phyloP scores from a whole-genome alignment of 2,113 vertebrate genomes.

The Silurus glanis region DNA sequence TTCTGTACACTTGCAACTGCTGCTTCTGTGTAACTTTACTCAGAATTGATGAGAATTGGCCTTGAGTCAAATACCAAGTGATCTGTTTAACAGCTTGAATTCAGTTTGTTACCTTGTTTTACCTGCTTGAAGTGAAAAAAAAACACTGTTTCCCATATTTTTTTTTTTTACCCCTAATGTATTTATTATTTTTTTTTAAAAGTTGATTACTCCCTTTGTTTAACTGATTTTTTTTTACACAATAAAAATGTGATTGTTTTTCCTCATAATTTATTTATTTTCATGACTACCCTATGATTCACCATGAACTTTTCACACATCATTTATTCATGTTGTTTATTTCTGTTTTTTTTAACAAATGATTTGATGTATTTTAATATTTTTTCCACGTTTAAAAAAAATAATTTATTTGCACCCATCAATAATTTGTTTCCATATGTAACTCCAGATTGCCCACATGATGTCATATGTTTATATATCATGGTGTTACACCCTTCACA shows the following conservation, averaged over 20 bases:
- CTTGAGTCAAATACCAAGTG: neutral
- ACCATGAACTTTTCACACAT: neutral
- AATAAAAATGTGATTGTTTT: too few species aligned
- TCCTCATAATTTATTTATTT: too few species aligned
- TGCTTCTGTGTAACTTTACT: neutral
- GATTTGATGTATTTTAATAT: neutral
- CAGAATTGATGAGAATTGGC: neutral
- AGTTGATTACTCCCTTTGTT: too few species aligned
- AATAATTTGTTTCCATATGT: neutral
- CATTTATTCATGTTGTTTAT: neutral
- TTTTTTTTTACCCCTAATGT: too few species aligned
- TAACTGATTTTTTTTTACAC: too few species aligned
- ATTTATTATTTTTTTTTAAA: too few species aligned
- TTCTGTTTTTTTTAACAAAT: neutral
- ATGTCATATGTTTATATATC: neutral
- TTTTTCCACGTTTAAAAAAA: neutral
- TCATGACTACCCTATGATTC: too few species aligned
- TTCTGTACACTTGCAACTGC: neutral
- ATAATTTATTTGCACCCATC: neutral
- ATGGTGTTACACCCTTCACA: neutral
- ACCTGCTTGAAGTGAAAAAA: neutral
- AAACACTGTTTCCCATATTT: neutral
- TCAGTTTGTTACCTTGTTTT: neutral
- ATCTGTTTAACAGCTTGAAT: neutral
- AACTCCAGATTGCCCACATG: neutral